phyloP scores from a whole-genome alignment of 2,113 vertebrate species.

The Pampusana beccarii region DNA sequence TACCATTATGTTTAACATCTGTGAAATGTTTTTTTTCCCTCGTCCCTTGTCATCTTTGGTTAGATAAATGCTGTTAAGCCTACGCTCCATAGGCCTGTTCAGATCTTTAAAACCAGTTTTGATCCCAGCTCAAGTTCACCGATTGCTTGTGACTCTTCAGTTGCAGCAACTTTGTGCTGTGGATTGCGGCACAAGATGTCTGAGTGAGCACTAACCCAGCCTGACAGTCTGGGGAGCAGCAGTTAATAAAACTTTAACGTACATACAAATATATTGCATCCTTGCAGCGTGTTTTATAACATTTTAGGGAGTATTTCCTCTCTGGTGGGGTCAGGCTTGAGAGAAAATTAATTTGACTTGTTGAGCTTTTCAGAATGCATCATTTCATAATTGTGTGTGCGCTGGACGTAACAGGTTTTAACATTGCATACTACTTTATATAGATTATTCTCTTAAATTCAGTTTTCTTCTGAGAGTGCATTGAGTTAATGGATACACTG shows the following conservation, averaged over 20 bases:
- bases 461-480: not conserved
- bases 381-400: not conserved
- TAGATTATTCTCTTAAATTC: not conserved
- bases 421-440: not conserved
- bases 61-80: not conserved
- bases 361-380: constrained; percentile 6
- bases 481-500: not conserved
- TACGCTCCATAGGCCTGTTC: not conserved
- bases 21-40: not conserved
- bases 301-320: not conserved
- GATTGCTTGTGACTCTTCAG: not conserved
- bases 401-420: not conserved
- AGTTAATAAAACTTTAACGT: not conserved
- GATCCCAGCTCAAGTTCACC: not conserved
- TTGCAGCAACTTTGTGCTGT: not conserved
- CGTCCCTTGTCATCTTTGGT: not conserved
- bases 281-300: not conserved
- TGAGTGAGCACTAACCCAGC: not conserved
- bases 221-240: not conserved
- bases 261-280: not conserved
- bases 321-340: not conserved
- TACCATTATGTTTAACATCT: not conserved
- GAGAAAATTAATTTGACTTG: not conserved
- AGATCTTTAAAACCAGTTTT: not conserved
- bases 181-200: not conserved